phyloP scores from a whole-genome alignment of 2,888 invertebrate species.

The Resseliella maxima region DNA sequence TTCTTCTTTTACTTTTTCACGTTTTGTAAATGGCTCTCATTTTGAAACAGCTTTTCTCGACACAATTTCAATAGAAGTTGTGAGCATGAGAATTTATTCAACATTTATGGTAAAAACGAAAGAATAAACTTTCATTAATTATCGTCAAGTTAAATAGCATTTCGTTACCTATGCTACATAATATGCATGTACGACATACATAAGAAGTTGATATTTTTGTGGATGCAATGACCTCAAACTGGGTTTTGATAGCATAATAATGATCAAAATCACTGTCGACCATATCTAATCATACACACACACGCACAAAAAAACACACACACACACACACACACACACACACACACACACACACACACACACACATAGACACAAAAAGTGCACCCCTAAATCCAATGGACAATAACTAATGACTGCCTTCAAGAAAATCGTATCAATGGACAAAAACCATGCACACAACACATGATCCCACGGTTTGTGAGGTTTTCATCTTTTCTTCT shows the following conservation, averaged over 20 bases:
- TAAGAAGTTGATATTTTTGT: neutral
- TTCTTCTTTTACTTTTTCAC: too few relatives aligned
- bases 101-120: neutral
- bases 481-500: neutral
- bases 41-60: too few relatives aligned
- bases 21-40: too few relatives aligned
- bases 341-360: too few relatives aligned
- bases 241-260: conserved; percentile 13
- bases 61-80: too few relatives aligned
- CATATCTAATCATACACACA: neutral
- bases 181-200: neutral
- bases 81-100: too few relatives aligned
- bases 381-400: neutral
- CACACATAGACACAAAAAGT: neutral
- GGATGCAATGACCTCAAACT: neutral
- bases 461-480: neutral
- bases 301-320: too few relatives aligned
- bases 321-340: too few relatives aligned
- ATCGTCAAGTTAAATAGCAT: neutral
- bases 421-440: neutral
- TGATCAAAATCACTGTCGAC: neutral
- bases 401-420: conserved; percentile 2
- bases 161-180: neutral
- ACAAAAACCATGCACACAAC: conserved; percentile 11
- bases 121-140: neutral